Evolutionary conservation across 2,113 vertebrate genomes (phyloP).

Genomic region (Cheilinus undulatus): DNA sequence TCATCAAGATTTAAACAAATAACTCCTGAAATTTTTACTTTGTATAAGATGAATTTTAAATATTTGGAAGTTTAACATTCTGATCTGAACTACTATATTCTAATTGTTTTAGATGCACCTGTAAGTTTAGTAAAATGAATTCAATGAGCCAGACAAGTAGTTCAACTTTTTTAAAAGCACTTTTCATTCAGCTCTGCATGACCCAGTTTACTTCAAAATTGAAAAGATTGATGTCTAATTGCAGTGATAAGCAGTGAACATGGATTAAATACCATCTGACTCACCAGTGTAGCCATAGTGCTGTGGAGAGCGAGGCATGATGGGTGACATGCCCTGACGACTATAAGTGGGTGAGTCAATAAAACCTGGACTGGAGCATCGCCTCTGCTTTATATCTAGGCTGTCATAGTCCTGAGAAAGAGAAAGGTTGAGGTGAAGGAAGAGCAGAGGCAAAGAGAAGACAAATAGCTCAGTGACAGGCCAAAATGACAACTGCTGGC

Average conservation of each 20-base stretch:
- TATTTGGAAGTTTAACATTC: too few species aligned
- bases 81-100: too few species aligned
- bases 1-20: too few species aligned
- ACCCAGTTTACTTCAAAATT: too few species aligned
- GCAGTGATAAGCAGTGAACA: neutral
- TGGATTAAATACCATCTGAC: conserved; percentile 28
- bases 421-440: neutral
- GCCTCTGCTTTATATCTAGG: conserved; percentile 90
- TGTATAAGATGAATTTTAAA: too few species aligned
- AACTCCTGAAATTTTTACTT: too few species aligned
- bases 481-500: conserved; percentile 13
- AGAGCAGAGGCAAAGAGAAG: neutral
- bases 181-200: neutral
- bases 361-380: conserved; percentile 94
- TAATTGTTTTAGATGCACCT: too few species aligned
- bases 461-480: conserved; percentile 20
- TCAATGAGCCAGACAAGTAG: neutral
- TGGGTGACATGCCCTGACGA: conserved; percentile 94
- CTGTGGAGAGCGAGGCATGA: conserved; percentile 93
- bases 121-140: too few species aligned
- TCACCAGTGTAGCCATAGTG: conserved; percentile 94
- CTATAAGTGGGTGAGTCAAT: conserved; percentile 94
- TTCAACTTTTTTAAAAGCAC: neutral
- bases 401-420: conserved; percentile 90
- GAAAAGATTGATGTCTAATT: neutral